Evolutionary conservation across 2,113 vertebrate species (phyloP), one percentile per base, ranked within the genome.

Genomic region (Syngnathus floridae): DNA sequence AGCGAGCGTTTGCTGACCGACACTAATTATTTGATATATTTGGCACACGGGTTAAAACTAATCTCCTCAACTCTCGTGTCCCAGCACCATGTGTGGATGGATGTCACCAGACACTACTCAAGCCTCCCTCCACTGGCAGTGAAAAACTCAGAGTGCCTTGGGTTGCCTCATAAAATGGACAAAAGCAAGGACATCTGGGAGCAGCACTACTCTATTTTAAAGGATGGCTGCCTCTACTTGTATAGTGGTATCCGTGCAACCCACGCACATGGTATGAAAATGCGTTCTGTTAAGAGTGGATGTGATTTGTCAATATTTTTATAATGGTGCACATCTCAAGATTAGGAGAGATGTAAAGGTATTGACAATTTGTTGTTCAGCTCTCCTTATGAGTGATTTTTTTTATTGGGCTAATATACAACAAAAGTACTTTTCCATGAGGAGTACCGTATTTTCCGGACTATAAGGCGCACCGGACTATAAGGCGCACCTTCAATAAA

Each of bases 71-170:
- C 55, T 62, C 43, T 57, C 5, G 2, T 78, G 55, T 82, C 83
- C 22, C 76, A 98, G 94, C 93, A 88, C 70, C 94, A 97, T 0
- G 92, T 96, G 67, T 97, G 94, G 94, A 92, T 94, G 71, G 93
- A 96, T 21, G 94, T 95, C 36, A 95, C 93, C 2, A 83, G 88
- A 64, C 93, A 96, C 83, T 95, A 96, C 73, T 92, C 93, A 4
- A 89, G 83, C 52, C 91, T 97, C 51, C 95, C 94, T 2, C 94
- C 94, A 0, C 76, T 96, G 77, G 94, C 95, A 17, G 94, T 97
- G 80, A 97, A 95, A 79, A 91, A 80, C 66, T 94, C 95, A 0
- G 94, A 95, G 57, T 93, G 93, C 63, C 87, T 97, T 21, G 94
- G 95, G 1, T 88, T 97, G 52, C 91, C 95, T 17, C 92, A 96